These are phyloP conservation scores for Meteorus colon DNA, from an alignment of 2,888 invertebrate genomes.

Conservation along the genomic window DNA sequence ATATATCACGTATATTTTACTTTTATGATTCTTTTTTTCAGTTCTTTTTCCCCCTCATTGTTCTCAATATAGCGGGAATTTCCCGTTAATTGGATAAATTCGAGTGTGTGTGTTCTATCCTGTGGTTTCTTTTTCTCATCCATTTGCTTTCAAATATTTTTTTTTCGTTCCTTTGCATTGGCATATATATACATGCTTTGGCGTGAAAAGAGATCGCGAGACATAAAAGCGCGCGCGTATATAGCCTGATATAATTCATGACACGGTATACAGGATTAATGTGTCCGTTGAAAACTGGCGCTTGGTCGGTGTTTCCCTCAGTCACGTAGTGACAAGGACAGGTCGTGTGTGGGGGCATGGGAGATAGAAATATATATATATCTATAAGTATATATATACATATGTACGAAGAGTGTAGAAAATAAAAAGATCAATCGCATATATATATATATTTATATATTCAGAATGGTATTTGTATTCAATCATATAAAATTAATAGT, in stretches of 20 bases:
- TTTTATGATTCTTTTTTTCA: background rate
- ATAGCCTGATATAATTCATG: slow-evolving; percentile 51
- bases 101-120: background rate
- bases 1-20: background rate
- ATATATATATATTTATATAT: background rate
- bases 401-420: background rate
- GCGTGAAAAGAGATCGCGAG: background rate
- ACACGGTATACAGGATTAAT: slow-evolving; percentile 66
- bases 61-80: too few species aligned
- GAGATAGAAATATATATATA: background rate
- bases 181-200: slow-evolving; percentile 9
- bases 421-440: slow-evolving; percentile 40
- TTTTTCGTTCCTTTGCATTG: background rate
- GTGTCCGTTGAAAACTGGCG: slow-evolving; percentile 53
- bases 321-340: slow-evolving; percentile 31
- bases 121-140: background rate
- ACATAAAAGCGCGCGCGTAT: slow-evolving; percentile 16
- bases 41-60: too few species aligned
- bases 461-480: background rate
- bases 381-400: too few species aligned
- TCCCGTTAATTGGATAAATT: background rate
- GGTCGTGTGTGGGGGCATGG: background rate
- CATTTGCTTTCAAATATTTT: slow-evolving; percentile 32
- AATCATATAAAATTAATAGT: background rate
- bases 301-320: slow-evolving; percentile 5